These are phyloP conservation scores for Metaphire vulgaris DNA, from an alignment of 1,140 invertebrate species.

Conservation along the genomic window DNA sequence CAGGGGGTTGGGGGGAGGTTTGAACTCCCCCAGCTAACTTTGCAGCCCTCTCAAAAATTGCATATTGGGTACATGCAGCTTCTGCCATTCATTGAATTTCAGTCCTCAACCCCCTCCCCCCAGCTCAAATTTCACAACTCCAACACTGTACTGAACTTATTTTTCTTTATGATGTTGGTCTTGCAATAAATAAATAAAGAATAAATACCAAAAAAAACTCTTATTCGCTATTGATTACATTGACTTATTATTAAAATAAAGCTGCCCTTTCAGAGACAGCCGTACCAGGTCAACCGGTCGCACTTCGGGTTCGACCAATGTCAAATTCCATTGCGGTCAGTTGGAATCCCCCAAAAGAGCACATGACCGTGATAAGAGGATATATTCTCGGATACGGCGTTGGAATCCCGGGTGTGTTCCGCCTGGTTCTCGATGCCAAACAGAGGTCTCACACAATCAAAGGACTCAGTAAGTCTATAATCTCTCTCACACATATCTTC, in stretches of 20 bases:
- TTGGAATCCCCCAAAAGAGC: slow-evolving; percentile 68
- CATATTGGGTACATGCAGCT: too few relatives aligned
- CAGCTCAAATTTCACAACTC: too few relatives aligned
- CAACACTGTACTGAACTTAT: too few relatives aligned
- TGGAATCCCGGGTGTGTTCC: slow-evolving; percentile 81
- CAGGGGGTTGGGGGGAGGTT: too few relatives aligned
- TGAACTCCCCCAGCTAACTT: too few relatives aligned
- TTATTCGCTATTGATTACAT: not conserved
- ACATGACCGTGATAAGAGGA: slow-evolving; percentile 71
- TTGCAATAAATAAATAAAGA: too few relatives aligned
- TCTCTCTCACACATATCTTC: too few relatives aligned
- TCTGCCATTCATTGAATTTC: too few relatives aligned
- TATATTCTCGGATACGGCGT: slow-evolving; percentile 92
- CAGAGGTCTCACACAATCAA: slow-evolving; percentile 74
- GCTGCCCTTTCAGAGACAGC: slow-evolving; percentile 59
- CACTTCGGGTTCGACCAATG: slow-evolving; percentile 67
- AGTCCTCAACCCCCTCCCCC: too few relatives aligned
- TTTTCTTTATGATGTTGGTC: too few relatives aligned
- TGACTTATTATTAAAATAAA: slow-evolving; percentile 11
- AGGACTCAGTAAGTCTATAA: slow-evolving; percentile 61
- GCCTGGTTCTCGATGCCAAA: slow-evolving; percentile 70
- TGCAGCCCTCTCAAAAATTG: too few relatives aligned
- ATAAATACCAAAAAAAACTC: not conserved
- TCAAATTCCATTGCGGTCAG: slow-evolving; percentile 80
- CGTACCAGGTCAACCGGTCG: slow-evolving; percentile 74